These are phyloP conservation scores for Timema podura DNA, from an alignment of 2,888 invertebrate genomes.

Conservation along the genomic window DNA sequence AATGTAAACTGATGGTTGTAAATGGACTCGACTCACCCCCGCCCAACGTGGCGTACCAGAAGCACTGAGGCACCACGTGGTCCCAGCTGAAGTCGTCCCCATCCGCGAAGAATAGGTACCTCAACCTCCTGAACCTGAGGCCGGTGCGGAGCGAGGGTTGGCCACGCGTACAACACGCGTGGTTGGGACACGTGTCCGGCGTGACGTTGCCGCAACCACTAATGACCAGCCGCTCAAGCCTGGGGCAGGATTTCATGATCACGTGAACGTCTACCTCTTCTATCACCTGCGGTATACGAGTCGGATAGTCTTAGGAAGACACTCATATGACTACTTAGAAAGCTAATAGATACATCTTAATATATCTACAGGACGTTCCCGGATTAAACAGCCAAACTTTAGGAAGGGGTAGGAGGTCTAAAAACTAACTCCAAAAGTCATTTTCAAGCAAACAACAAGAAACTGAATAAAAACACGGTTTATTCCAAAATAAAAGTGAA, in stretches of 20 bases:
- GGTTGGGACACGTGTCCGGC: constrained; percentile 31
- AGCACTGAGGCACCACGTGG: constrained; percentile 38
- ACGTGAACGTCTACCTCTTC: constrained; percentile 40
- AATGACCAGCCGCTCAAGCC: constrained; percentile 37
- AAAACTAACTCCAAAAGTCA: no score
- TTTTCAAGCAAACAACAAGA: no score
- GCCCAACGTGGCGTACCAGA: constrained; percentile 37
- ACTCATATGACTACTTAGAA: no score
- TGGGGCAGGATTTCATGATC: constrained; percentile 34
- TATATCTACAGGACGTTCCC: no score
- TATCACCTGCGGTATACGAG: constrained; percentile 36
- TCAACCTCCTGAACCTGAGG: constrained; percentile 27
- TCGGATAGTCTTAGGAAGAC: no score
- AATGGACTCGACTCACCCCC: constrained; percentile 27
- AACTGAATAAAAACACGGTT: no score
- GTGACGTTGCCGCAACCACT: constrained; percentile 38
- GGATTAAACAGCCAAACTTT: no score
- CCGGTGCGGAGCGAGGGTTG: not conserved
- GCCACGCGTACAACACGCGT: constrained; percentile 17
- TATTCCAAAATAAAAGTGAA: no score
- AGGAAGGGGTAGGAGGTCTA: no score
- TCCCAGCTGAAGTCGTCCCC: constrained; percentile 41
- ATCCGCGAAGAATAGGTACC: constrained; percentile 38
- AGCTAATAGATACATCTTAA: no score
- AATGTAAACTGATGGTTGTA: no score